Percentiles rank a stretch among this genome's conserved stretches.
These are phyloP conservation scores for Anagrus nilaparvatae DNA, from an alignment of 1,140 invertebrate species.

Conservation along the genomic window DNA sequence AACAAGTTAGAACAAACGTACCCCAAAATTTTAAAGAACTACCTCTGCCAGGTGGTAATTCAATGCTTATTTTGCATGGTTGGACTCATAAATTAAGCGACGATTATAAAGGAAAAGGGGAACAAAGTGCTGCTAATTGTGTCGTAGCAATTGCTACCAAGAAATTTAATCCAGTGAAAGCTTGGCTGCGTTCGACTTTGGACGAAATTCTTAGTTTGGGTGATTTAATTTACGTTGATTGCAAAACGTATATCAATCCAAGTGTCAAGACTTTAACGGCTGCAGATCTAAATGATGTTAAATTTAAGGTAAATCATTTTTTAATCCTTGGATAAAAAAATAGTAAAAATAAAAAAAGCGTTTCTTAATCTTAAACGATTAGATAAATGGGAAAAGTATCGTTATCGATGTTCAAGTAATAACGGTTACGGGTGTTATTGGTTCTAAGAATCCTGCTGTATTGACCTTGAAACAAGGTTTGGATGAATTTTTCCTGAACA, in stretches of 20 bases:
- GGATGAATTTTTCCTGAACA: conserved; percentile 30
- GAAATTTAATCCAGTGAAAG: conserved; percentile 24
- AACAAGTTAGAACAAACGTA: conserved; percentile 28
- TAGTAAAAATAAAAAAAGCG: background rate
- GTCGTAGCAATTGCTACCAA: conserved; percentile 28
- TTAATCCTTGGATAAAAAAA: background rate
- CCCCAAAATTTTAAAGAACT: conserved; percentile 27
- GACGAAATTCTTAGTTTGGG: conserved; percentile 30
- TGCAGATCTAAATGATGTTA: conserved; percentile 23
- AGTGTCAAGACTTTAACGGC: conserved; percentile 25
- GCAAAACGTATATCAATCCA: conserved; percentile 24
- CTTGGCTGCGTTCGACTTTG: conserved; percentile 28
- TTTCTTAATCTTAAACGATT: too few relatives aligned
- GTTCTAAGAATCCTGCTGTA: conserved; percentile 24
- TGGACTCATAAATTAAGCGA: conserved; percentile 27
- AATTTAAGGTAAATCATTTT: conserved; percentile 8
- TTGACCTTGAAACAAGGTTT: conserved; percentile 27
- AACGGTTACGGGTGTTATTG: conserved; percentile 28
- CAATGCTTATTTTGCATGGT: conserved; percentile 28
- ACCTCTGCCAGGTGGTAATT: background rate
- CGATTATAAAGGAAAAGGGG: conserved; percentile 29
- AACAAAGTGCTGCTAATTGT: conserved; percentile 29
- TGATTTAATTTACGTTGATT: conserved; percentile 20
- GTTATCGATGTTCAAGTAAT: conserved; percentile 28
- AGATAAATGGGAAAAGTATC: conserved; percentile 22